Evolutionary conservation across 2,797 vertebrate species (phyloP).

Genomic region (Poecile montanus): DNA sequence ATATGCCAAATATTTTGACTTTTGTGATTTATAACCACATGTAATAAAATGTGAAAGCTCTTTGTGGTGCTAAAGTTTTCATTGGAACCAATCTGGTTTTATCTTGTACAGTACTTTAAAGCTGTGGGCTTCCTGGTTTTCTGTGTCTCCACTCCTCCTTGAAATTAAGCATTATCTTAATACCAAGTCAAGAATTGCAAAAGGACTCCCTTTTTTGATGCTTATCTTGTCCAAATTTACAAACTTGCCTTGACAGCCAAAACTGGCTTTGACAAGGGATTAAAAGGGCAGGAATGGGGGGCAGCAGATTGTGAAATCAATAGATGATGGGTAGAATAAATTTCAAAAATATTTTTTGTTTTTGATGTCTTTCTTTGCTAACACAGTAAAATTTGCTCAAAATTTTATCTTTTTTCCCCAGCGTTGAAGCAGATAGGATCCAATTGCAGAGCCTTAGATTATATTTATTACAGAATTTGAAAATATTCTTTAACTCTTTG

Average conservation of each 20-base stretch:
- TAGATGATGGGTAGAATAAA: background rate
- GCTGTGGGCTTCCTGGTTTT: background rate
- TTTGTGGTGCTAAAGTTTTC: background rate
- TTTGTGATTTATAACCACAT: background rate
- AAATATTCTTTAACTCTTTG: background rate
- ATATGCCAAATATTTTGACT: background rate
- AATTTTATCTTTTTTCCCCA: background rate
- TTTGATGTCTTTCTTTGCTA: background rate
- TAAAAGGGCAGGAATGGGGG: background rate
- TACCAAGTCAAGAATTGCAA: background rate
- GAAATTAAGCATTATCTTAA: background rate
- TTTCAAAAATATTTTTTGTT: background rate
- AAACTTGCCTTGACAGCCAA: background rate
- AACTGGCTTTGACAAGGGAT: background rate
- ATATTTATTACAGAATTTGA: background rate
- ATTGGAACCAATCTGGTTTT: background rate
- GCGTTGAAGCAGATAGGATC: background rate
- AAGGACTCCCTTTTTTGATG: background rate
- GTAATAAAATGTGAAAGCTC: background rate
- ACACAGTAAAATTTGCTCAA: background rate
- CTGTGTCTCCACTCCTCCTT: background rate
- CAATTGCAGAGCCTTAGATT: background rate
- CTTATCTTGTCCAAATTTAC: background rate
- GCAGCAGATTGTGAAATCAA: background rate
- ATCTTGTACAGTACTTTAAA: background rate